Evolutionary conservation across 2,797 vertebrate species (phyloP), one percentile per base, ranked within the genome.

Genomic region (Triplophysa bombifrons): DNA sequence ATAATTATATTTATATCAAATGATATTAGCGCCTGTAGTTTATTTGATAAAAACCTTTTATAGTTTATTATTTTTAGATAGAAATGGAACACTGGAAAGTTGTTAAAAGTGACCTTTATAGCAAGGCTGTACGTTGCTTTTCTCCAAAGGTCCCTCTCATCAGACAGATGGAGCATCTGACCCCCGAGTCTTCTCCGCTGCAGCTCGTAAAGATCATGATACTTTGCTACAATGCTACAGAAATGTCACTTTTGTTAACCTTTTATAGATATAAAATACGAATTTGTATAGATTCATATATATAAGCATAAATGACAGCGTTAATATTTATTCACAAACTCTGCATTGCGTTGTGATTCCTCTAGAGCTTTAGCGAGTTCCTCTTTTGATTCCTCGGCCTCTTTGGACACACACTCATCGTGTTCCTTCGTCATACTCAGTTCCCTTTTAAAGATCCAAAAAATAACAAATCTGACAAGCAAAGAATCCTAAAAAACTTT

Each of bases 91-190:
- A 48, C 46, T 48, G 65, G 34, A 53, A 16, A 16, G 30, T 25
- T 4, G 55, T 6, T 7, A 58, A 70, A 13, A 14, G 19, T 48
- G 11, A 96, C 96, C 94, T 97, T 96, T n/a, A 93, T 82, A 10
- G 95, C 95, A 19, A 97, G 86, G 65, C 92, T 88, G 75, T 93
- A 91, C 0, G 92, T 92, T 63, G 92, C 85, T 78, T 89, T 87
- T 79, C 87, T 95, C 96, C 96, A 98, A 60, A 89, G 64, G 72
- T 96, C 94, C 82, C 90, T 94, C 80, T 98, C 95, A 53, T 88
- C 76, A 0, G 91, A 93, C 81, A 96, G 85, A n/a, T 90, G 84
- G 22, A 84, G 84, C 87, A 96, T 85, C 83, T 95, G 93, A 30
- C 82, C 85, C 85, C 96, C 93, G 64, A 96, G 91, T 46, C 93